Conservation (phyloP, 1,140 invertebrate genomes). For the Drosophila simulans region DNA sequence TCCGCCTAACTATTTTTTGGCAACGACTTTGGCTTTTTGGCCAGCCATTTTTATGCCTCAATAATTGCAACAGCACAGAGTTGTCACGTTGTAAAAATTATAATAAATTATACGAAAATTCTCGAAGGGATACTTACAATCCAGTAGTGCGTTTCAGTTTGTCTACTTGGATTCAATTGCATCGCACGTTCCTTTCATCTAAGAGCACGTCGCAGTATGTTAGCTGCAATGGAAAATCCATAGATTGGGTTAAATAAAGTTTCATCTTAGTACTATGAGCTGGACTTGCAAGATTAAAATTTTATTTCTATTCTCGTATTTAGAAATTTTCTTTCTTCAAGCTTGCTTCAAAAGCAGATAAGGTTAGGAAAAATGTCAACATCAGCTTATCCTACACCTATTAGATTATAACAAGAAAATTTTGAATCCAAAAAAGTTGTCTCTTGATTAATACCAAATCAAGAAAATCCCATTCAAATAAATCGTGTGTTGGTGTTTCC, state of each 20-base stretch:
- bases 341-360: slow-evolving; percentile 15
- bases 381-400: not conserved
- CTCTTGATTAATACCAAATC: too few relatives aligned
- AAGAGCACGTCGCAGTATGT: slow-evolving; percentile 74
- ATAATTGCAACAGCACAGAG: slow-evolving; percentile 57
- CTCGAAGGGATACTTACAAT: slow-evolving; percentile 73
- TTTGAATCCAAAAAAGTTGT: too few relatives aligned
- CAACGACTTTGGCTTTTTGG: slow-evolving; percentile 43
- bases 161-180: slow-evolving; percentile 83
- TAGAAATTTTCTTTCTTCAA: slow-evolving; percentile 15
- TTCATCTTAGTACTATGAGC: slow-evolving; percentile 7
- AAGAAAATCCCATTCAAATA: too few relatives aligned
- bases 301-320: slow-evolving; percentile 16
- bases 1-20: slow-evolving; percentile 34
- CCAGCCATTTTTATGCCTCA: slow-evolving; percentile 52
- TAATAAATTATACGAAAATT: slow-evolving; percentile 43
- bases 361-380: not conserved
- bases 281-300: slow-evolving; percentile 3
- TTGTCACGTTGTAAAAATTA: slow-evolving; percentile 38
- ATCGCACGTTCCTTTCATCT: slow-evolving; percentile 81
- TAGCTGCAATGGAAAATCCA: slow-evolving; percentile 55
- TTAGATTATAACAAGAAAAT: too few relatives aligned
- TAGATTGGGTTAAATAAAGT: slow-evolving; percentile 33
- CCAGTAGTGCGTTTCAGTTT: slow-evolving; percentile 84
- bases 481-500: not conserved